Conservation (phyloP, 2,888 invertebrate species). For the Ophion obscuratus region DNA sequence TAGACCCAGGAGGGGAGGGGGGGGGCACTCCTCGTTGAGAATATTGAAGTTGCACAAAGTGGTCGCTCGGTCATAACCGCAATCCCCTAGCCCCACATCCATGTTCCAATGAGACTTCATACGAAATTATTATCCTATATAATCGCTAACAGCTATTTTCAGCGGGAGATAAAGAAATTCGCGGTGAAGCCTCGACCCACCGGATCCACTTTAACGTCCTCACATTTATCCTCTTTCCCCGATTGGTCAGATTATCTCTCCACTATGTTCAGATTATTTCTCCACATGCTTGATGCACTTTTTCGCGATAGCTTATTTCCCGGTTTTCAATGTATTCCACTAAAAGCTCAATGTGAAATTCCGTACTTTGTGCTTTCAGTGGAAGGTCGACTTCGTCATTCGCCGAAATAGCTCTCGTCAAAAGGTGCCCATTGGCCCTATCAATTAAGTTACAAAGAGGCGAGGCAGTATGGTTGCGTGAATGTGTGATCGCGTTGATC, state of each 20-base stretch:
- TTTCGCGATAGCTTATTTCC: neutral
- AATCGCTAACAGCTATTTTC: neutral
- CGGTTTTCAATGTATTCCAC: neutral
- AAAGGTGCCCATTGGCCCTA: slow-evolving; percentile 20
- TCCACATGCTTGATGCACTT: neutral
- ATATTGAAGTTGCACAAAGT: slow-evolving; percentile 48
- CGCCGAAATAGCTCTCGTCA: slow-evolving; percentile 19
- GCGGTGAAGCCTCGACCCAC: neutral
- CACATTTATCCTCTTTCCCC: neutral
- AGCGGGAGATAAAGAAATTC: neutral
- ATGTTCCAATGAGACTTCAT: slow-evolving; percentile 1
- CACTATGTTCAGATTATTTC: neutral
- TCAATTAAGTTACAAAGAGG: slow-evolving; percentile 46
- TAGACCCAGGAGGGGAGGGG: neutral
- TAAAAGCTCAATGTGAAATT: neutral
- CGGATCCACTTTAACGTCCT: neutral
- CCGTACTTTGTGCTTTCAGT: neutral
- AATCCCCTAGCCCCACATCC: neutral
- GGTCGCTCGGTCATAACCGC: slow-evolving; percentile 5
- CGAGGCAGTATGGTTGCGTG: neutral
- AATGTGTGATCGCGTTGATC: slow-evolving; percentile 13
- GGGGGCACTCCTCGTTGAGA: slow-evolving; percentile 28
- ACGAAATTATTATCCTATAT: neutral
- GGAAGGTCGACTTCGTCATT: neutral
- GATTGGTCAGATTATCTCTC: neutral